Evolutionary conservation across 2,797 vertebrate genomes (phyloP), one percentile per base, ranked within the genome.

Genomic region (Sebastiscus albofasciatus): DNA sequence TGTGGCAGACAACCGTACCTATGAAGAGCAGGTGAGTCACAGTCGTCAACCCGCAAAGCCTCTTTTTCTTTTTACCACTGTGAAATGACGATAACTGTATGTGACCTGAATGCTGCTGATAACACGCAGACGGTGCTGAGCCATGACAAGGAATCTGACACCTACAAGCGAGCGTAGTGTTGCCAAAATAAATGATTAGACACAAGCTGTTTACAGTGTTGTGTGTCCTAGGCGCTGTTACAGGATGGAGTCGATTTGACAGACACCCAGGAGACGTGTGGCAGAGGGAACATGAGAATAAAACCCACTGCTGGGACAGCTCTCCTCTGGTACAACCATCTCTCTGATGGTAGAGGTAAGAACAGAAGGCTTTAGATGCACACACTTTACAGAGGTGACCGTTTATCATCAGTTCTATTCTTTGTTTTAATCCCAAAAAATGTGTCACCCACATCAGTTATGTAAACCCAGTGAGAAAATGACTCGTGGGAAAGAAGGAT

Each of bases 271-370:
- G 96, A 97, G 87, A 96, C 97, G 68, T 99, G 98, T 55, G 94
- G 95, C 86, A 96, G 97, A 91, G 97, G 98, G 78, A 99, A 99
- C 87, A 92, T 99, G 75, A 96, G 96, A 85, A 95, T 99, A 83
- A 98, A 96, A 86, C 97, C 98, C 26, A 93, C 92, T 26, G 95
- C 96, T 86, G 98, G 98, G 80, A 98, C 97, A 0, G 98, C 98
- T 36, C 95, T 99, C 70, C 96, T 99, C 89, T 99, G 98, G 98
- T 99, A 99, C 94, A 99, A 99, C 95, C 98, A 99, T 90, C 95
- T 99, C 75, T 98, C 98, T 20, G 97, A 99, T 1, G 98, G 98
- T 52, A 96, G 97, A 96, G 98, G 98, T 99, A 80, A 80, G 94
- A 68, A 59, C 11, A 33, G 20, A 56, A 58, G 2, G 4, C 3